Evolutionary conservation across 2,113 vertebrate species (phyloP), one percentile per base, ranked within the genome.

Genomic region (Porphyrio hochstetteri): DNA sequence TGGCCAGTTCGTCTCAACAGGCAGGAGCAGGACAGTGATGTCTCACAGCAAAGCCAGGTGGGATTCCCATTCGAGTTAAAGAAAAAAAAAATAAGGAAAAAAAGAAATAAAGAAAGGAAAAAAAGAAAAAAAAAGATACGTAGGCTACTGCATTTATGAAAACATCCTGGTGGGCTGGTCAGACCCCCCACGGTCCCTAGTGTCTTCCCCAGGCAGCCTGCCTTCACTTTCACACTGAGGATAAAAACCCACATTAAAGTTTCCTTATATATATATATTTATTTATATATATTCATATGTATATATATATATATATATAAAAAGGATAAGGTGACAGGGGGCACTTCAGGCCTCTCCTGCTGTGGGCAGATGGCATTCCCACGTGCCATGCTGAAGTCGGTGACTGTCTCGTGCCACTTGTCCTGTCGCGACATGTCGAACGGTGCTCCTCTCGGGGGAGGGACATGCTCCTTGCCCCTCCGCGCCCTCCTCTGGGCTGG

Each of bases 11-110:
- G 76, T 97, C 89, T 85, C 68, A 92, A 79, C 25, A 79, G 92
- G 70, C 84, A 85, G 83, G 88, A 92, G 92, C 20, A 69, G 61
- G 83, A 97, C 89, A 85, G 82, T 12, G 21, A 91, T 86, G 88
- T 91, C 70, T 87, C 95, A 95, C 90, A 96, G 97, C 94, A 95
- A 97, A 97, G 95, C 82, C 64, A 55, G 78, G 86, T 88, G 81
- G 90, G 68, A 75, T 61, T 94, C 88, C 71, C 44, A 48, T 86
- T 74, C 0, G 5, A 77, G 46, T 81, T 21, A 57, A 92, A 91
- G 84, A 93, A 90, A 33, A 31, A 61, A 64, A 29, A 65, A 46
- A 46, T 20, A 46, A 48, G 11, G 29, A 33, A 65, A 64, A 29
- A 63, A 3, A 2, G 15, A 28, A 68, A 35, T 16, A 48, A 48